Conservation (phyloP, 92 coral and sea anemone species). For the Blastomussa wellsi region DNA sequence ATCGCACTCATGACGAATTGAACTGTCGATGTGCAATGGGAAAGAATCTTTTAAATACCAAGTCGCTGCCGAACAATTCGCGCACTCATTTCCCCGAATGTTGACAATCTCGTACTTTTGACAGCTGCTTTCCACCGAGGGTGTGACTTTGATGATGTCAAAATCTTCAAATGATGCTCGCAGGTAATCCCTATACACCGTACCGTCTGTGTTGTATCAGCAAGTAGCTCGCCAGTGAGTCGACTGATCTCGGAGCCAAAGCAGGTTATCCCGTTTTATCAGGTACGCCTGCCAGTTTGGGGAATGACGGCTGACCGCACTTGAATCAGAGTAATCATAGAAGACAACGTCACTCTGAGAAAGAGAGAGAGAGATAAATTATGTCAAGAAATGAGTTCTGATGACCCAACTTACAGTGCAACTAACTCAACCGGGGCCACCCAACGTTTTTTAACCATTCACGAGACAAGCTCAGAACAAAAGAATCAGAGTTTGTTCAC, state of each 20-base stretch:
- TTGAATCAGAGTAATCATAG: not conserved
- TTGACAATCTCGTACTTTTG: slow-evolving; percentile 19
- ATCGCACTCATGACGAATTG: not conserved
- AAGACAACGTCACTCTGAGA: not conserved
- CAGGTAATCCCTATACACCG: slow-evolving; percentile 5
- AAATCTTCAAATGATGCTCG: slow-evolving; percentile 11
- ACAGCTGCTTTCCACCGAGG: not conserved
- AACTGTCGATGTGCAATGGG: slow-evolving; percentile 13
- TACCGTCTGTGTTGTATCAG: slow-evolving; percentile 9
- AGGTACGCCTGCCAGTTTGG: slow-evolving; percentile 43
- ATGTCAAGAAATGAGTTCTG: not conserved
- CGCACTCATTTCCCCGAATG: slow-evolving; percentile 31
- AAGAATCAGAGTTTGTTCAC: too few relatives aligned
- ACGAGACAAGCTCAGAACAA: too few relatives aligned
- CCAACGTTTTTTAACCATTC: too few relatives aligned
- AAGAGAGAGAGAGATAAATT: not conserved
- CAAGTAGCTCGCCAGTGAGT: slow-evolving; percentile 51
- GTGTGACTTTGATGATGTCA: not conserved
- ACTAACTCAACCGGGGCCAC: too few relatives aligned
- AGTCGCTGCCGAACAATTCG: slow-evolving; percentile 2
- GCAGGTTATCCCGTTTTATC: not conserved
- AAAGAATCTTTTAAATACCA: not conserved
- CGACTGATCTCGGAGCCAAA: slow-evolving; percentile 12
- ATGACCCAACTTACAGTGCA: too few relatives aligned
- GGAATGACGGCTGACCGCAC: slow-evolving; percentile 1